Evolutionary conservation across 2,797 vertebrate species (phyloP).

Genomic region (Aldrovandia affinis): DNA sequence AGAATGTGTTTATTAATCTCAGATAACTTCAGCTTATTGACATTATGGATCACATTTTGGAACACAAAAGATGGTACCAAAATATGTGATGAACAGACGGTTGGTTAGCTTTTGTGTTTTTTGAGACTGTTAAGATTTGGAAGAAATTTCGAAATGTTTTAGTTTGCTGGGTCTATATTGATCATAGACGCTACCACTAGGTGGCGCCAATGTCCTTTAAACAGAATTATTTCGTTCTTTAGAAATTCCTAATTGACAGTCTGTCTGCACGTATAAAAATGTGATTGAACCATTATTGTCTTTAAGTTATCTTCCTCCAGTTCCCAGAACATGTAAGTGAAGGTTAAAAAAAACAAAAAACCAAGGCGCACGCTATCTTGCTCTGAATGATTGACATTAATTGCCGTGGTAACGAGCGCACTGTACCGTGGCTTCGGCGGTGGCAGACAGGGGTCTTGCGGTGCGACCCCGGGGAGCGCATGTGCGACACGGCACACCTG

Average conservation of each 20-base stretch:
- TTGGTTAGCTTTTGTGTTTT: too few relatives aligned
- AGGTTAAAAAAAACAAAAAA: background rate
- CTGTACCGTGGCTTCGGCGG: background rate
- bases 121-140: too few relatives aligned
- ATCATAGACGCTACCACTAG: conserved; percentile 52
- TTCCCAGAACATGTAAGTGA: background rate
- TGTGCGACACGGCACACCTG: conserved; percentile 12
- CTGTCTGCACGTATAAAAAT: background rate
- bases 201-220: conserved; percentile 55
- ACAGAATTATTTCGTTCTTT: conserved; percentile 37
- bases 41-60: too few relatives aligned
- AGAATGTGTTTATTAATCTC: too few relatives aligned
- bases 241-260: background rate
- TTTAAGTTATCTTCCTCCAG: background rate
- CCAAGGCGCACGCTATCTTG: background rate
- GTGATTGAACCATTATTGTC: conserved; percentile 12
- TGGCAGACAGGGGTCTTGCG: background rate
- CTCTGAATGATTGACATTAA: conserved; percentile 7
- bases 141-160: background rate
- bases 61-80: too few relatives aligned
- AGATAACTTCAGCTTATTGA: background rate
- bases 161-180: background rate
- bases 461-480: background rate
- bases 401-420: background rate
- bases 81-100: too few relatives aligned